These are phyloP conservation scores for Alectura lathami DNA, from an alignment of 2,113 vertebrate genomes.

Conservation along the genomic window DNA sequence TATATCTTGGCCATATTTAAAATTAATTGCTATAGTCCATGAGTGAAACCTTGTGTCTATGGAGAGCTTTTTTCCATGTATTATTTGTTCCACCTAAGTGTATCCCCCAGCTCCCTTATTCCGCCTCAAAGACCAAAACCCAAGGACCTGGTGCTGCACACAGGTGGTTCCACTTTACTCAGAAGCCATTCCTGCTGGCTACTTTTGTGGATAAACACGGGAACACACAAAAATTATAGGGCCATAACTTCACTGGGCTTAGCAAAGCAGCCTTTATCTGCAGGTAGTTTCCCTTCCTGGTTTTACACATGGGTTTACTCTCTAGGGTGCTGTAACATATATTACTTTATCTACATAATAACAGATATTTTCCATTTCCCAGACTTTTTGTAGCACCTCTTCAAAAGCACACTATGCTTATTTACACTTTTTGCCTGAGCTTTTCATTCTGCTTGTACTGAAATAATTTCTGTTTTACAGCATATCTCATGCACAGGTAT, in stretches of 20 bases:
- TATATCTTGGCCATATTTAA: not conserved
- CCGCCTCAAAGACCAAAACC: not conserved
- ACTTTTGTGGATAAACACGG: not conserved
- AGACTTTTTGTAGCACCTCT: conserved; percentile 42
- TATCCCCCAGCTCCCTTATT: not conserved
- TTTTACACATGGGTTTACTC: conserved; percentile 26
- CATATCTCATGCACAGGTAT: not conserved
- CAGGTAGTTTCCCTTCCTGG: not conserved
- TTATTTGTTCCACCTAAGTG: not conserved
- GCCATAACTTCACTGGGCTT: not conserved
- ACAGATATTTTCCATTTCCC: conserved; percentile 45
- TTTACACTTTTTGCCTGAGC: conserved; percentile 32
- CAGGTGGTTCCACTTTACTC: not conserved
- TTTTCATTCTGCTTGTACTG: conserved; percentile 11
- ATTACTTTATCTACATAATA: conserved; percentile 56
- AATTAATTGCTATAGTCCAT: not conserved
- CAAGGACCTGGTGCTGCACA: not conserved
- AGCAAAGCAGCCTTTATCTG: not conserved
- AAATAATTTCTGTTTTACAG: not conserved
- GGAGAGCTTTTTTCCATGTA: not conserved
- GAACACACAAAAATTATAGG: not conserved
- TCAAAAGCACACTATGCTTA: conserved; percentile 33
- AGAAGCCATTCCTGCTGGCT: not conserved
- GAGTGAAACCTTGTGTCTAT: not conserved
- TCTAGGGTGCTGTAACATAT: conserved; percentile 8